Percentiles rank a stretch among this genome's conserved stretches.
phyloP scores from a whole-genome alignment of 2,797 vertebrate species.

The Takifugu ocellatus region DNA sequence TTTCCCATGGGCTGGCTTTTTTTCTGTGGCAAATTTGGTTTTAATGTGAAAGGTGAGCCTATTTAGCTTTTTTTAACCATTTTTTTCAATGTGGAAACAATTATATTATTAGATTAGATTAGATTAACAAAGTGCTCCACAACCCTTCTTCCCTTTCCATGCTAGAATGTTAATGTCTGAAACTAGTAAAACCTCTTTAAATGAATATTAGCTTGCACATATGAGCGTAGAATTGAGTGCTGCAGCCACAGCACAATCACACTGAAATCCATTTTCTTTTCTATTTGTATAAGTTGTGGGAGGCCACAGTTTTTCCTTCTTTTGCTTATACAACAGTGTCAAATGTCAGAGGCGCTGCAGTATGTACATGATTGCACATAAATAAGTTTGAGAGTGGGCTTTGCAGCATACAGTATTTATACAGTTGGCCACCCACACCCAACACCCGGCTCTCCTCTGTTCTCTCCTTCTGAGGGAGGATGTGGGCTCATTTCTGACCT shows the following conservation, averaged over 20 bases:
- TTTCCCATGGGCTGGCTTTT: too few relatives aligned
- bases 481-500: conserved; percentile 69
- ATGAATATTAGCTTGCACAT: neutral
- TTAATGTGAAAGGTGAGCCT: too few relatives aligned
- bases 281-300: conserved; percentile 3
- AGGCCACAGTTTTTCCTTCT: conserved; percentile 6
- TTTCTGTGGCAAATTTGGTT: too few relatives aligned
- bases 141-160: too few relatives aligned
- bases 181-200: too few relatives aligned
- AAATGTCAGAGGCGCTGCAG: conserved; percentile 14
- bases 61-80: too few relatives aligned
- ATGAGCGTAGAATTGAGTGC: neutral
- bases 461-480: conserved; percentile 56
- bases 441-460: conserved; percentile 46
- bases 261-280: neutral
- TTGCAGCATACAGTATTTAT: conserved; percentile 45
- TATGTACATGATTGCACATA: conserved; percentile 5
- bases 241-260: neutral
- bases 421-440: conserved; percentile 50
- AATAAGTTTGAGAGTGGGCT: conserved; percentile 15
- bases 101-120: too few relatives aligned
- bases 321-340: conserved; percentile 1
- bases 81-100: too few relatives aligned
- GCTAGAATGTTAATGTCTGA: too few relatives aligned
- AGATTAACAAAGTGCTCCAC: too few relatives aligned